A percentile compares a stretch with the other conserved stretches of the same genome.
phyloP scores from a whole-genome alignment of 2,113 vertebrate genomes.

The Oriolus oriolus region DNA sequence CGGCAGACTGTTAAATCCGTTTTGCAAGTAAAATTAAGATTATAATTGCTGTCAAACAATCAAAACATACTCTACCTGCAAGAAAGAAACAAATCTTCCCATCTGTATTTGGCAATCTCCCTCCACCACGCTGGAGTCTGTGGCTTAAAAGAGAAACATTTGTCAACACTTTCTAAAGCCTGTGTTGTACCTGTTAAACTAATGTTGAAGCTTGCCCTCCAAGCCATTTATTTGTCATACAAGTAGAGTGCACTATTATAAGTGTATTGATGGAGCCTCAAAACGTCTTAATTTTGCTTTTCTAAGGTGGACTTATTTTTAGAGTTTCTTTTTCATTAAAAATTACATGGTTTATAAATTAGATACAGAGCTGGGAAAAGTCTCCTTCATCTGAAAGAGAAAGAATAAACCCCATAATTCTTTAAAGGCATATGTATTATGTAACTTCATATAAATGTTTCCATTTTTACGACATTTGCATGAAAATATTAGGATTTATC shows the following conservation, averaged over 20 bases:
- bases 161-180: neutral
- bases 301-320: neutral
- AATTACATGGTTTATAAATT: neutral
- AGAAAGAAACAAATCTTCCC: constrained; percentile 96
- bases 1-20: neutral
- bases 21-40: neutral
- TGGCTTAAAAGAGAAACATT: constrained; percentile 74
- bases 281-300: neutral
- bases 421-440: neutral
- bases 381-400: neutral
- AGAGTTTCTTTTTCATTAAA: neutral
- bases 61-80: constrained; percentile 80
- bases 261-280: neutral
- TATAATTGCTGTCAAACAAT: neutral
- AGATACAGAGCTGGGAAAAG: neutral
- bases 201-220: neutral
- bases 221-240: neutral
- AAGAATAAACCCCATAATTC: neutral
- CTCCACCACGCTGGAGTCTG: constrained; percentile 89
- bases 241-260: neutral
- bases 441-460: neutral
- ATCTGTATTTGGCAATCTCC: constrained; percentile 96
- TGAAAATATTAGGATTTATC: neutral
- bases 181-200: neutral
- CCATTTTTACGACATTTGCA: neutral